These are phyloP conservation scores for Hydractinia symbiolongicarpus DNA, from an alignment of 30 jellyfish, hydroid and myxozoan species.

Conservation along the genomic window DNA sequence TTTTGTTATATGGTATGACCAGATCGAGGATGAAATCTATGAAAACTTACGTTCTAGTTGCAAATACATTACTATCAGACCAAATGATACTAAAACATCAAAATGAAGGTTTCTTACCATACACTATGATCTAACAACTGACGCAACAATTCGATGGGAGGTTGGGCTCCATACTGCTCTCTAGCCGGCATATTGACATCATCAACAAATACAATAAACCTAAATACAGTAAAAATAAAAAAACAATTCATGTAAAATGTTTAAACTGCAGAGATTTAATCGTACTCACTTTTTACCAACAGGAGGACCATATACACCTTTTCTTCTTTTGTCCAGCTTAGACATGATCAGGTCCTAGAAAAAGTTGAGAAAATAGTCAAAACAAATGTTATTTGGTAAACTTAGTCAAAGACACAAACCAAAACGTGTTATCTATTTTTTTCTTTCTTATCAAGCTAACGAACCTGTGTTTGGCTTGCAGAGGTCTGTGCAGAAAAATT, in stretches of 20 bases:
- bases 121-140: conserved; percentile 84
- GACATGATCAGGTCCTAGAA: conserved; percentile 89
- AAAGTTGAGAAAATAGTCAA: neutral
- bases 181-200: conserved; percentile 97
- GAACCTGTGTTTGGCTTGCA: conserved; percentile 96
- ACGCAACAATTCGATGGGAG: conserved; percentile 85
- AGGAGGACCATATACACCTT: conserved; percentile 96
- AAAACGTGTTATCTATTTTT: neutral
- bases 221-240: conserved; percentile 5
- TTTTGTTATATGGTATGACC: too few species aligned
- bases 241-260: neutral
- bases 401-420: too few species aligned
- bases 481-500: conserved; percentile 94
- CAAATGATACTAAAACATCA: neutral
- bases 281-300: conserved; percentile 85
- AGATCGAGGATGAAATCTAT: too few species aligned
- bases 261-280: neutral
- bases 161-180: conserved; percentile 97
- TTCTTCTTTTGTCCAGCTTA: conserved; percentile 85
- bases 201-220: conserved; percentile 78
- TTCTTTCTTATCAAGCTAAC: neutral
- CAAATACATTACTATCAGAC: too few species aligned
- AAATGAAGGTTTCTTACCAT: conserved; percentile 47
- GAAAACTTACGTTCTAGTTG: too few species aligned
- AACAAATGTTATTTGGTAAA: too few species aligned